Evolutionary conservation across 2,888 invertebrate species (phyloP), one percentile per base, ranked within the genome.

Genomic region (Latrodectus elegans): DNA sequence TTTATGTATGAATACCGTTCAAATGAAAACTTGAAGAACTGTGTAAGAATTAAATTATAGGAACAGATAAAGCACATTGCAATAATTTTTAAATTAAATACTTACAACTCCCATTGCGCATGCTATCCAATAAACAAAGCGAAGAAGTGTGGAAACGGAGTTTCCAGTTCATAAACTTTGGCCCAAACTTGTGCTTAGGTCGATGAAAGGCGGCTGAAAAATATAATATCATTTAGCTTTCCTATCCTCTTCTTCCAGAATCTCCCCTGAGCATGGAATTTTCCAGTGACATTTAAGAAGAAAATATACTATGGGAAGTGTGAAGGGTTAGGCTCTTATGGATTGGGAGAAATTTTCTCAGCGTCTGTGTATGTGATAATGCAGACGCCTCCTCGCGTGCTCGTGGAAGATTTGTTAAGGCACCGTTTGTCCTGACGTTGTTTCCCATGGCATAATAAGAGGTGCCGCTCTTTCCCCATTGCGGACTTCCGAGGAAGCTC

Each of bases 341-440:
- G 75, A 75, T 74, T 67, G 67, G 17, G 68, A 26, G 22, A 68
- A 72, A 71, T 53, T 65, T 81, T 64, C 71, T 49, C 79, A 51
- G 51, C 26, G 55, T 15, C 22, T 38, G 70, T 26, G 17, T 15
- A 22, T 73, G 81, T 81, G 81, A 81, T 81, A 81, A 81, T 81
- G 65, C 67, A 53, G 64, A 67, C 74, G 68, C 75, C 75, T 55
- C n/a, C 22, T 83, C 71, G 83, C 83, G 83, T 83, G 83, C 22
- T 70, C 26, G n/a, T 26, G 71, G 52, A 68, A 83, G 83, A 83
- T 83, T 83, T 83, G 83, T 83, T 83, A 83, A 74, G 76, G 83
- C 71, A 71, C 60, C 76, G 75, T 83, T 76, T 71, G 83, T 83
- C 76, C 76, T 83, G 83, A 82, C 83, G 71, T 76, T 71, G 64